These are phyloP conservation scores for Drymodes brunneopygia DNA, from an alignment of 2,113 vertebrate genomes.

Conservation along the genomic window DNA sequence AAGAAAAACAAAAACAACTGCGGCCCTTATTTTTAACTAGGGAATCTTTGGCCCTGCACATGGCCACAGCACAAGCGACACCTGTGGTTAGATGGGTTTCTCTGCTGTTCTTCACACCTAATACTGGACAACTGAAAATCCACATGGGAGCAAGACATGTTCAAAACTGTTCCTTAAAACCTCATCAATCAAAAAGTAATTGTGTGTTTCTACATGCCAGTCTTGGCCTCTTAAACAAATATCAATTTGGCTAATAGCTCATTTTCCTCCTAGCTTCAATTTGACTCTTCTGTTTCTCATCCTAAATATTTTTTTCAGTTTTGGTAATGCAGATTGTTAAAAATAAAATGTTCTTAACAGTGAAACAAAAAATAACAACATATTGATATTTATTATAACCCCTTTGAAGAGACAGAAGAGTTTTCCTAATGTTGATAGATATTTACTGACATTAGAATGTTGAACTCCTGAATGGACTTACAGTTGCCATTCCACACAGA, in stretches of 20 bases:
- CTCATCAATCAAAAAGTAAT: background rate
- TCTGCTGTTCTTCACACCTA: background rate
- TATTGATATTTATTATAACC: background rate
- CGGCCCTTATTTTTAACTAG: fast-evolving
- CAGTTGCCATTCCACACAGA: background rate
- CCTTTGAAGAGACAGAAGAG: background rate
- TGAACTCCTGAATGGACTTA: background rate
- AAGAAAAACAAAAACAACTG: background rate
- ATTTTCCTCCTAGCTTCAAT: background rate
- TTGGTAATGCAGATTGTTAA: background rate
- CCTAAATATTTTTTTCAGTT: background rate
- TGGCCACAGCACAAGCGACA: background rate
- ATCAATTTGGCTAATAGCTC: background rate
- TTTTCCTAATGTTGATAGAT: background rate
- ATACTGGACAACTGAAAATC: background rate
- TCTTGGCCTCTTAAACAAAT: background rate
- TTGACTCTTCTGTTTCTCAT: background rate
- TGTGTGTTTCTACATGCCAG: background rate
- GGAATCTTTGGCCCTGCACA: background rate
- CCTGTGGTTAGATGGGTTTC: background rate
- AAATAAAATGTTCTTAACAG: background rate
- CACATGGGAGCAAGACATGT: background rate
- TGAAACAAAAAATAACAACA: background rate
- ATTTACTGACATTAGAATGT: background rate
- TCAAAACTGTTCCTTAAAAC: background rate